Conservation (phyloP, 1,140 invertebrate genomes). For the Arctopsyche grandis region DNA sequence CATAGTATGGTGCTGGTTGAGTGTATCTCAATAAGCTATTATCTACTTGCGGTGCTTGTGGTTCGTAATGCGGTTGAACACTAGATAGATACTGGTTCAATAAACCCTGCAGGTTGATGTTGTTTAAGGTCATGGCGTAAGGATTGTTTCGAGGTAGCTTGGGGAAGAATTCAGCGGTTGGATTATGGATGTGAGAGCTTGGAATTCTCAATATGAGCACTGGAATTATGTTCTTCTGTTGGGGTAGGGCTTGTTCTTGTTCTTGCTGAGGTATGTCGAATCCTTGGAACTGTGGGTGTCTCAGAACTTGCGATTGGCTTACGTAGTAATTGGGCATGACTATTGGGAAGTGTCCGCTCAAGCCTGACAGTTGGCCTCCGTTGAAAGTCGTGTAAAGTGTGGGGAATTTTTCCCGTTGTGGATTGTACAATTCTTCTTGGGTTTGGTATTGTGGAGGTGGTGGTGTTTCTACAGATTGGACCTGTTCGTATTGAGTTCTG, state of each 20-base stretch:
- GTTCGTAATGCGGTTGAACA: constrained; percentile 47
- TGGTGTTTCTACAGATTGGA: constrained; percentile 56
- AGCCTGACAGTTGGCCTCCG: constrained; percentile 61
- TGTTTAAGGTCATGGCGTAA: constrained; percentile 65
- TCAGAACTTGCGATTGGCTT: constrained; percentile 61
- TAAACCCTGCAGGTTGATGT: constrained; percentile 63
- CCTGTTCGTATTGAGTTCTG: constrained; percentile 56
- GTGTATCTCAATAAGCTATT: constrained; percentile 58
- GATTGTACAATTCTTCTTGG: constrained; percentile 43
- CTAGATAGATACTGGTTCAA: constrained; percentile 57
- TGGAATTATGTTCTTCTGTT: constrained; percentile 64
- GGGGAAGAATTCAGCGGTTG: constrained; percentile 65
- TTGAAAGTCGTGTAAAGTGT: constrained; percentile 65
- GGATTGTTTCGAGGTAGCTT: constrained; percentile 68
- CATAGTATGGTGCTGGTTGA: constrained; percentile 56
- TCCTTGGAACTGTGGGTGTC: constrained; percentile 62
- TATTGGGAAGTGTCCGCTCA: constrained; percentile 63
- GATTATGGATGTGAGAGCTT: constrained; percentile 67
- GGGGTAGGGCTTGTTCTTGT: constrained; percentile 58
- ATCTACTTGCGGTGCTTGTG: constrained; percentile 43
- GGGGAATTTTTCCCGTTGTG: constrained; percentile 48
- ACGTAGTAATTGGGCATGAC: constrained; percentile 65
- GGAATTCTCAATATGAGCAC: constrained; percentile 68
- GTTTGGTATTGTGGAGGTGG: constrained; percentile 53
- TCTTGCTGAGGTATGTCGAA: constrained; percentile 59